A percentile compares a stretch with the other conserved stretches of the same genome.
phyloP scores from a whole-genome alignment of 1,140 invertebrate genomes.

The Diorhabda sublineata region DNA sequence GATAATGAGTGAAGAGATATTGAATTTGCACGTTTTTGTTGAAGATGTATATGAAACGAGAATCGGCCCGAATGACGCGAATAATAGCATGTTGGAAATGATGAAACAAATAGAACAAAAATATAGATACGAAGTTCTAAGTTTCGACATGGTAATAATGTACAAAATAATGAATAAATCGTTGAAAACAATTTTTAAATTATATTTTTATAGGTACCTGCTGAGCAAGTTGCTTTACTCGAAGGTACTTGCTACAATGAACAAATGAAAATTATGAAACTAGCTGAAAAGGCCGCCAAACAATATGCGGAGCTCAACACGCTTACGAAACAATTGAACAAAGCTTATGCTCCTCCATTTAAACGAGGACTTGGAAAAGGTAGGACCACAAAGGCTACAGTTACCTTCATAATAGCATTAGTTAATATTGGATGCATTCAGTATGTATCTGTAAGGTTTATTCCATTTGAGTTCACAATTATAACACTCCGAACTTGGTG shows the following conservation, averaged over 20 bases:
- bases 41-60: conserved; percentile 63
- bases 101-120: conserved; percentile 59
- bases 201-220: conserved; percentile 42
- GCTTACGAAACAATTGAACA: conserved; percentile 52
- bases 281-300: conserved; percentile 56
- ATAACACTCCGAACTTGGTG: no score
- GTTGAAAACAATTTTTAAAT: no score
- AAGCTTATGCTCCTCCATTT: conserved; percentile 52
- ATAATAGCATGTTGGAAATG: conserved; percentile 53
- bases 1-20: conserved; percentile 54
- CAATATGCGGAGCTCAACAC: conserved; percentile 55
- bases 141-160: conserved; percentile 25
- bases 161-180: no score
- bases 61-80: conserved; percentile 54
- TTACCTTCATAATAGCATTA: no score
- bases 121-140: conserved; percentile 48
- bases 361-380: conserved; percentile 24
- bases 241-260: conserved; percentile 56
- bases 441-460: no score
- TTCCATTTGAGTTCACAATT: no score
- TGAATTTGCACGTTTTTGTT: conserved; percentile 58
- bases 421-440: no score
- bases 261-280: conserved; percentile 54
- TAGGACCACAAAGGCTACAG: background rate
- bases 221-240: conserved; percentile 54